Conservation (phyloP, 2,888 invertebrate genomes). For the Chrysolina haemoptera region DNA sequence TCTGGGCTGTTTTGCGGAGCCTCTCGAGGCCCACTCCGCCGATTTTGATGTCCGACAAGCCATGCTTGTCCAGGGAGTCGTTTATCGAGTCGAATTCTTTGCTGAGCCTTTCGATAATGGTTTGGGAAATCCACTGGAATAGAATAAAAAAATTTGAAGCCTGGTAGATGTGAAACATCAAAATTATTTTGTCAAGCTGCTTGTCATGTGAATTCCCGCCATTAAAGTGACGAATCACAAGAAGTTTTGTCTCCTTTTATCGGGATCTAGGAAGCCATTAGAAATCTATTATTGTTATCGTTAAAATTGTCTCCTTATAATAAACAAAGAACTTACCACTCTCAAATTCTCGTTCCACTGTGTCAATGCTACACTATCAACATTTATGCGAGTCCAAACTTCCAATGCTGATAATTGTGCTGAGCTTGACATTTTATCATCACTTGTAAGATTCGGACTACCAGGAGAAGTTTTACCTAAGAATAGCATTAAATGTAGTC, state of each 20-base stretch:
- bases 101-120: constrained; percentile 83
- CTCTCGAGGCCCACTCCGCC: constrained; percentile 82
- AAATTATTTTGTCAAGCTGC: too few species aligned
- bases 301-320: background rate
- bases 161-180: too few species aligned
- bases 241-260: too few species aligned
- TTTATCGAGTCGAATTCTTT: constrained; percentile 83
- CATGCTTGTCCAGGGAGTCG: constrained; percentile 79
- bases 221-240: too few species aligned
- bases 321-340: constrained; percentile 72
- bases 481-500: constrained; percentile 5
- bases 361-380: constrained; percentile 79
- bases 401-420: constrained; percentile 66
- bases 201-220: too few species aligned
- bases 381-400: constrained; percentile 77
- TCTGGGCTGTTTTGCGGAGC: constrained; percentile 81
- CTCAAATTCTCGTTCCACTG: constrained; percentile 86
- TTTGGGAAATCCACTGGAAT: constrained; percentile 87
- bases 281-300: too few species aligned
- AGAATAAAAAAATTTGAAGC: too few species aligned
- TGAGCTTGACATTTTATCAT: constrained; percentile 66
- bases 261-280: too few species aligned
- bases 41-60: constrained; percentile 77
- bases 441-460: constrained; percentile 51
- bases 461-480: constrained; percentile 41